Evolutionary conservation across 2,113 vertebrate genomes (phyloP), one percentile per base, ranked within the genome.

Genomic region (Arothron firmamentum): DNA sequence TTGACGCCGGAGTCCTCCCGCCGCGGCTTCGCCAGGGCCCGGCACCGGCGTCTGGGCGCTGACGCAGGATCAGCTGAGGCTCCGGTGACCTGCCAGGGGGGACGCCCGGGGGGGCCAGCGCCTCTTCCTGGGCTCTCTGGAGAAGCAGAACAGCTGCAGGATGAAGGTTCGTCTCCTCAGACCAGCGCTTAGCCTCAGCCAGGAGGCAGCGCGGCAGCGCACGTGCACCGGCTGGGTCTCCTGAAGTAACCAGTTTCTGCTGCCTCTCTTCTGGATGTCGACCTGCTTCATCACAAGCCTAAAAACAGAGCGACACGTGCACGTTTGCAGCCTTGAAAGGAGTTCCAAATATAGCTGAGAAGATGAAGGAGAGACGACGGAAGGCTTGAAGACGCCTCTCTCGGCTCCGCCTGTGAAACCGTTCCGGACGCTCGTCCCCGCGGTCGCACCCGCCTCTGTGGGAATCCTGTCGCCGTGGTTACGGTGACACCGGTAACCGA

Each of bases 141-240:
- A 82, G 77, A 61, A 83, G 61, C 79, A 67, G 48, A 74, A 79
- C 80, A 81, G 70, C 78, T 78, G 80, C 74, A 77, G 67, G 54
- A 67, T 62, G 47, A 47, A 7, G 45, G 45, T n/a, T 16, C 45
- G 1, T 17, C 15, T 47, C 21, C 21, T 23, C 21, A 23, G 21
- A 23, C 3, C 3, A 23, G 21, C 21, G 21, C 3, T 23, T 23
- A 23, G 21, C 21, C 2, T 28, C 25, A 28, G 25, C 25, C 1
- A 38, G 34, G 34, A 38, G 11, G 34, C 10, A 38, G 34, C 34
- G 34, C 25, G 6, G 25, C 25, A 23, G 2, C 21, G 28, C 8
- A 9, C 28, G 28, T 7, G 28, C 21, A 5, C 28, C 6, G 8
- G 28, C 28, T 31, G 8, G 28, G 28, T 31, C 28, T 31, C 12